These are phyloP conservation scores for Schizothorax lantsangensis DNA, from an alignment of 2,797 vertebrate species.

Conservation along the genomic window DNA sequence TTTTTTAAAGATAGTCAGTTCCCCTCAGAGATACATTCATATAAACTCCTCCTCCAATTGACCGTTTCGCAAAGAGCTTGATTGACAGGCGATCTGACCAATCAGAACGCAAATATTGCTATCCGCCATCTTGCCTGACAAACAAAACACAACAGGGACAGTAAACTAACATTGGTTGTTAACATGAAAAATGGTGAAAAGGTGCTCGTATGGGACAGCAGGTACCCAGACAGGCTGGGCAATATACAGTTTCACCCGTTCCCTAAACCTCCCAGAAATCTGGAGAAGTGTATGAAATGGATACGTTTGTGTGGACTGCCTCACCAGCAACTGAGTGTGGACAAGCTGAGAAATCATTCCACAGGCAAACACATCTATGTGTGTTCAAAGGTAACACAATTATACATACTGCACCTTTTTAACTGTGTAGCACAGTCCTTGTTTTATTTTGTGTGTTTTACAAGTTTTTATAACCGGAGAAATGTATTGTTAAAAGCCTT, in stretches of 20 bases:
- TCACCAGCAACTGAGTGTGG: neutral
- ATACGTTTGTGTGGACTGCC: neutral
- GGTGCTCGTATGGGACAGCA: no score
- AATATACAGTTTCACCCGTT: slow-evolving; percentile 1
- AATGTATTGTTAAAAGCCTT: neutral
- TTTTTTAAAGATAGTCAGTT: no score
- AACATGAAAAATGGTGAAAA: no score
- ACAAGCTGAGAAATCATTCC: neutral
- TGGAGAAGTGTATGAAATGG: neutral
- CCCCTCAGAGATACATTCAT: no score
- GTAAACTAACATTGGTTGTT: no score
- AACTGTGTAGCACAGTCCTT: neutral
- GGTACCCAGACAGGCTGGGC: neutral
- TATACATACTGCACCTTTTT: no score
- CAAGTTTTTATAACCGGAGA: neutral
- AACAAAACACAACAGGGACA: no score
- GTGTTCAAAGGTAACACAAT: neutral
- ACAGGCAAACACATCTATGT: neutral
- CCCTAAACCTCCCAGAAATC: neutral
- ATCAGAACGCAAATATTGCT: no score
- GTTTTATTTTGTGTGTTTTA: neutral
- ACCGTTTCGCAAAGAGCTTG: no score
- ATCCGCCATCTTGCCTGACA: no score
- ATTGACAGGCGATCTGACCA: no score
- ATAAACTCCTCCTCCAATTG: no score